Evolutionary conservation across 2,888 invertebrate genomes (phyloP).

Genomic region (Tenodera sinensis): DNA sequence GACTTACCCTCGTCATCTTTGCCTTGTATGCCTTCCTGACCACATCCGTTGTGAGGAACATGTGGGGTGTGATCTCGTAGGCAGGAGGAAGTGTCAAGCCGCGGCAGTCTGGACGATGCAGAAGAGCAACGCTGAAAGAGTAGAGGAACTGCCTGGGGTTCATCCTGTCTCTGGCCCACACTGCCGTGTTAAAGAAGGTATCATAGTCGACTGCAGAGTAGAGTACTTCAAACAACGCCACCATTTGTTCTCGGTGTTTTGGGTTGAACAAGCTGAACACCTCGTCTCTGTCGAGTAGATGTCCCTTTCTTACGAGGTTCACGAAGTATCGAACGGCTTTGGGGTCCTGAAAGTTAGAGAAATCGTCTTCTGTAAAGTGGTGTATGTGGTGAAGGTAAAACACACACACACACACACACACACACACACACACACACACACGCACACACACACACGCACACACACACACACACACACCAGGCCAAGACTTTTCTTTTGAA

Average conservation of each 20-base stretch:
- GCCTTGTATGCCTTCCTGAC: conserved; percentile 36
- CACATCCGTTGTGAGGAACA: conserved; percentile 38
- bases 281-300: conserved; percentile 25
- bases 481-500: too few species aligned
- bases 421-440: too few species aligned
- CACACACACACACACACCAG: too few species aligned
- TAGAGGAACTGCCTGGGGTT: conserved; percentile 40
- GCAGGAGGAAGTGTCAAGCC: conserved; percentile 37
- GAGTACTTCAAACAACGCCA: conserved; percentile 34
- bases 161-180: conserved; percentile 33
- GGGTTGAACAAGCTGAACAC: conserved; percentile 36
- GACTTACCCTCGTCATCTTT: conserved; percentile 34
- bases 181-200: conserved; percentile 34
- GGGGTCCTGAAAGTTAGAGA: conserved; percentile 22
- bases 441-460: too few species aligned
- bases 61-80: conserved; percentile 38
- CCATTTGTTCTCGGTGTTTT: conserved; percentile 33
- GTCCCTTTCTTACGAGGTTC: conserved; percentile 27
- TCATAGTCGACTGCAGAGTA: conserved; percentile 33
- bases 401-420: too few species aligned
- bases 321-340: conserved; percentile 27
- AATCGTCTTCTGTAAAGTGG: background rate
- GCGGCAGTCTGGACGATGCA: conserved; percentile 33
- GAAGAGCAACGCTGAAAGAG: conserved; percentile 37
- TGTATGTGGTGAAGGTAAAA: too few species aligned